Conservation (phyloP, 2,888 invertebrate genomes). For the Bembecia ichneumoniformis region DNA sequence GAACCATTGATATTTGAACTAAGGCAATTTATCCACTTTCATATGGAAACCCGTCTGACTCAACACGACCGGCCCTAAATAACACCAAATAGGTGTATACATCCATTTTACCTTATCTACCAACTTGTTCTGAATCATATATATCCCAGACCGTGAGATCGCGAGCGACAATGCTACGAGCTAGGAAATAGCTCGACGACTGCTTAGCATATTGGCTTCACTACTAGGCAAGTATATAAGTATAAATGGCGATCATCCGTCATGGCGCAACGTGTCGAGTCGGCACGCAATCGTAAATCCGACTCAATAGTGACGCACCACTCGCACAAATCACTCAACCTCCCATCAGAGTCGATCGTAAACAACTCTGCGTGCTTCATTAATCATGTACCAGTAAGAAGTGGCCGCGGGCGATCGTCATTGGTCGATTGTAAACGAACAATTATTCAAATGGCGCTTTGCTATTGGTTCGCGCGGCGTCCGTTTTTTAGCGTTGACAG, state of each 20-base stretch:
- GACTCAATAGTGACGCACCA: conserved; percentile 19
- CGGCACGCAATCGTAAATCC: conserved; percentile 59
- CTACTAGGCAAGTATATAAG: conserved; percentile 31
- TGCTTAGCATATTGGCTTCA: conserved; percentile 4
- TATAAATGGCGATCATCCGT: conserved; percentile 41
- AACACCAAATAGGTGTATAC: conserved; percentile 29
- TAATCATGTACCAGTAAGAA: conserved; percentile 60
- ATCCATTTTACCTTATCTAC: conserved; percentile 9
- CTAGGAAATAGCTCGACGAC: conserved; percentile 1
- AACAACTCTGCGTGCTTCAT: conserved; percentile 53
- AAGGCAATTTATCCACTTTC: background rate
- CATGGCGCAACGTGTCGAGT: conserved; percentile 27
- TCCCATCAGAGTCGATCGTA: conserved; percentile 50
- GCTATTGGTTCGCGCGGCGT: conserved; percentile 46
- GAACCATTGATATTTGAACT: background rate
- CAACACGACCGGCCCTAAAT: conserved; percentile 19
- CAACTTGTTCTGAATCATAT: conserved; percentile 22
- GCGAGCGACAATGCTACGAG: background rate
- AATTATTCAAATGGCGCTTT: conserved; percentile 64
- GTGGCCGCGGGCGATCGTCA: conserved; percentile 46
- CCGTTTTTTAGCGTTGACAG: conserved; percentile 60
- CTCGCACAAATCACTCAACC: conserved; percentile 64
- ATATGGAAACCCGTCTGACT: conserved; percentile 10
- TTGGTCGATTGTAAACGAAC: conserved; percentile 59
- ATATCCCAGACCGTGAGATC: conserved; percentile 11